Percentiles rank a stretch among this genome's conserved stretches.
Evolutionary conservation across 2,113 vertebrate species (phyloP).

Genomic region (Aegypius monachus): DNA sequence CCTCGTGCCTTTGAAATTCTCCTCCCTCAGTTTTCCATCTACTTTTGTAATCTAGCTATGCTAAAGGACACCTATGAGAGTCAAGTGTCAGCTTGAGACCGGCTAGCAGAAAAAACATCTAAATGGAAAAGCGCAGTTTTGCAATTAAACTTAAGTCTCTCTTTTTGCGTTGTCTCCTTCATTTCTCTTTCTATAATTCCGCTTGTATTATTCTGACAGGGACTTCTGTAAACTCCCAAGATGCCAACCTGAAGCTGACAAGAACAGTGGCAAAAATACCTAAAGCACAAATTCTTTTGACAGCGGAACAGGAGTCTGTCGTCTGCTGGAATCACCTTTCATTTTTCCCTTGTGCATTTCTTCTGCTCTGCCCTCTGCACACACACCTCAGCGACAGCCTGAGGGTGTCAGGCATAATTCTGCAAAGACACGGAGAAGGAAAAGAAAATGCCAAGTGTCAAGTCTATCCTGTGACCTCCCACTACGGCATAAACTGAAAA

Average conservation of each 20-base stretch:
- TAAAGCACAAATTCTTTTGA: constrained; percentile 51
- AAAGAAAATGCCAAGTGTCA: constrained; percentile 19
- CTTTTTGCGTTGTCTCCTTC: constrained; percentile 27
- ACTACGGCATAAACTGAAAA: background rate
- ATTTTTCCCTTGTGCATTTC: background rate
- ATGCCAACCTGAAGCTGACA: constrained; percentile 61
- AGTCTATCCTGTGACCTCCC: background rate
- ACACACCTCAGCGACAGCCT: background rate
- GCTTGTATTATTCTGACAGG: constrained; percentile 52
- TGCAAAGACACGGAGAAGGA: background rate
- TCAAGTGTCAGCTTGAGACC: constrained; percentile 18
- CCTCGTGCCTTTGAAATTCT: background rate
- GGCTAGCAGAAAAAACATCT: background rate
- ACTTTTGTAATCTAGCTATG: background rate
- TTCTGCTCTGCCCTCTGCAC: background rate
- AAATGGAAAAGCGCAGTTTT: constrained; percentile 6
- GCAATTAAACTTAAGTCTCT: constrained; percentile 31
- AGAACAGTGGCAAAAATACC: constrained; percentile 39
- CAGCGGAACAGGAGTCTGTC: constrained; percentile 36
- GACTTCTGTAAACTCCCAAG: constrained; percentile 38
- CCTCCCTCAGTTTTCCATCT: background rate
- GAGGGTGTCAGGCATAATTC: background rate
- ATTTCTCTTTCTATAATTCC: constrained; percentile 26
- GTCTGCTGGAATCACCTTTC: constrained; percentile 44
- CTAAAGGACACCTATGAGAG: constrained; percentile 17